phyloP scores from a whole-genome alignment of 1,140 invertebrate species.

The Dryas iulia region DNA sequence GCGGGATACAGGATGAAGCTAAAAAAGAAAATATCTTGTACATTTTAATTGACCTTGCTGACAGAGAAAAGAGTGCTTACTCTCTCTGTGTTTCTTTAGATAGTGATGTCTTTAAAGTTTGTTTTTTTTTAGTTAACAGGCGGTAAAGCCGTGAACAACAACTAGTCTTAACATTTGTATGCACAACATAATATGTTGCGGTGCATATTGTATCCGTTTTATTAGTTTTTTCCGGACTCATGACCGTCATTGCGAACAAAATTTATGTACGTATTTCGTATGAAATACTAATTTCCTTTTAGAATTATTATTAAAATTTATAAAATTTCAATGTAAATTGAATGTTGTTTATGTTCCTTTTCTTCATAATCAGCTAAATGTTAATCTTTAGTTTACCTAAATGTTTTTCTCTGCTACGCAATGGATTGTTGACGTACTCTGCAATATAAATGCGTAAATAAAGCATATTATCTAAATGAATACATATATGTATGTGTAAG shows the following conservation, averaged over 20 bases:
- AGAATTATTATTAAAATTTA: background rate
- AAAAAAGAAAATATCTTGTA: too few species aligned
- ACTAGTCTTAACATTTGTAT: background rate
- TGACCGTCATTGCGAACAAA: background rate
- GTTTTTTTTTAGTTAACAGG: too few species aligned
- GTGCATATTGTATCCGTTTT: constrained; percentile 3
- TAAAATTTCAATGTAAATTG: background rate
- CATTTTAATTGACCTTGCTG: too few species aligned
- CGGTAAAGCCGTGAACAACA: background rate
- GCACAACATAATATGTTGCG: constrained; percentile 1
- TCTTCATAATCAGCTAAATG: background rate
- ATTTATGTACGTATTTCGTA: background rate
- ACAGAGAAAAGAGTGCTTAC: too few species aligned
- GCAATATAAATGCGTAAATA: background rate
- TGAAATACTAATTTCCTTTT: background rate
- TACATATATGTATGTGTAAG: background rate
- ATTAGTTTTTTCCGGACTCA: constrained; percentile 3
- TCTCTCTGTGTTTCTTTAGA: too few species aligned
- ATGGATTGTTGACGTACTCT: background rate
- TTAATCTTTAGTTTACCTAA: background rate
- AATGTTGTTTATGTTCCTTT: background rate
- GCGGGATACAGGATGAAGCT: too few species aligned
- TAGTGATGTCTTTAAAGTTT: too few species aligned
- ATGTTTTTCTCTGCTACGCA: background rate
- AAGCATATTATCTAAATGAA: background rate